These are phyloP conservation scores for Microplitis demolitor DNA, from an alignment of 1,140 invertebrate genomes.

Conservation along the genomic window DNA sequence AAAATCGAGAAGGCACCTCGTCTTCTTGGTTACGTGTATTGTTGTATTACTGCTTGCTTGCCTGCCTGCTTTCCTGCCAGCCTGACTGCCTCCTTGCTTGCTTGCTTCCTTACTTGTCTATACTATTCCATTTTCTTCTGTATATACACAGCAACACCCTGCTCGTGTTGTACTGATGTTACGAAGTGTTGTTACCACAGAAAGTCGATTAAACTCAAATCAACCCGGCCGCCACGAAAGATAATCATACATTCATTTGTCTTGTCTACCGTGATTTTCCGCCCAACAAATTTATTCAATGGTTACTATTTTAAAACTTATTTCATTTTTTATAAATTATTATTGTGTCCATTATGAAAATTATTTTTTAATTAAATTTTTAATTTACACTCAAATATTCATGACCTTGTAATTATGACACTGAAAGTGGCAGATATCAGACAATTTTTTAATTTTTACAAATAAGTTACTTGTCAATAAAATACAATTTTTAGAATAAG, in stretches of 20 bases:
- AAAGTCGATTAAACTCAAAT: constrained; percentile 33
- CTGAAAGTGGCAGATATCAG: no score
- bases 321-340: background rate
- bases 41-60: constrained; percentile 1
- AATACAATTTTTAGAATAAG: no score
- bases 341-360: background rate
- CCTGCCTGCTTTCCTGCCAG: background rate
- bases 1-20: background rate
- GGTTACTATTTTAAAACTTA: background rate
- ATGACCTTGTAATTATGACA: no score
- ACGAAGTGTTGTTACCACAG: constrained; percentile 21
- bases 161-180: constrained; percentile 16
- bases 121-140: background rate
- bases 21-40: constrained; percentile 5
- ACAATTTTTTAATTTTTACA: no score
- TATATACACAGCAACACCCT: background rate
- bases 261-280: background rate
- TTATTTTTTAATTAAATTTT: background rate
- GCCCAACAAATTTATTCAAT: background rate
- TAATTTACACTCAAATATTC: background rate
- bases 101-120: background rate
- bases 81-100: background rate
- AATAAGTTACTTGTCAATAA: no score
- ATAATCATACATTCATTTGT: background rate
- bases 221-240: background rate